A percentile compares a stretch with the other conserved stretches of the same genome.
Conservation (phyloP, 2,888 invertebrate species). For the Cephus runcator region DNA sequence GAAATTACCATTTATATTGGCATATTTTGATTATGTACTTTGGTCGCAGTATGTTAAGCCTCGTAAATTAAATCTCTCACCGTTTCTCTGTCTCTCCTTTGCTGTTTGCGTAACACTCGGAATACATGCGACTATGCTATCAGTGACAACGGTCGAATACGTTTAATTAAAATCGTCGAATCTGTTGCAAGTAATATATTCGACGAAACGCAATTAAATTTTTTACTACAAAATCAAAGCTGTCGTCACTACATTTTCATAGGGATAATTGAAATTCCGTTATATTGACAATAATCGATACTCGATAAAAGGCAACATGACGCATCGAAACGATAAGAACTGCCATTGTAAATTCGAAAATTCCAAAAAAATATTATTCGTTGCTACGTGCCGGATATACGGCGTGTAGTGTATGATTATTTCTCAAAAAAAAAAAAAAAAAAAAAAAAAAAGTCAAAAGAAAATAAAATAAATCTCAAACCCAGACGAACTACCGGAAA, state of each 20-base stretch:
- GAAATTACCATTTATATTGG: neutral
- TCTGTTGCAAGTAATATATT: neutral
- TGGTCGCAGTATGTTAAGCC: neutral
- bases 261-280: too few relatives aligned
- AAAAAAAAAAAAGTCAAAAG: neutral
- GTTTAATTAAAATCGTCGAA: neutral
- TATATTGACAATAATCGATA: neutral
- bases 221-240: too few relatives aligned
- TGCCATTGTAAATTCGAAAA: neutral
- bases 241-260: too few relatives aligned
- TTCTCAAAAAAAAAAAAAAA: neutral
- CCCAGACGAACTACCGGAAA: neutral
- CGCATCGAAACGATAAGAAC: too few relatives aligned
- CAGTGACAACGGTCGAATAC: neutral
- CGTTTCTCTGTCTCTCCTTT: neutral
- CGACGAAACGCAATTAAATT: neutral
- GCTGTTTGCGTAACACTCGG: neutral
- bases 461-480: neutral
- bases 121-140: neutral
- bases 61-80: neutral
- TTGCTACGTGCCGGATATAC: too few relatives aligned
- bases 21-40: neutral
- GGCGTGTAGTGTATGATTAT: neutral
- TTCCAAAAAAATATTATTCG: neutral
- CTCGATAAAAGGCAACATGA: neutral